Percentiles rank a stretch among this genome's conserved stretches.
Evolutionary conservation across 2,797 vertebrate species (phyloP).

Genomic region (Gallirallus australis): DNA sequence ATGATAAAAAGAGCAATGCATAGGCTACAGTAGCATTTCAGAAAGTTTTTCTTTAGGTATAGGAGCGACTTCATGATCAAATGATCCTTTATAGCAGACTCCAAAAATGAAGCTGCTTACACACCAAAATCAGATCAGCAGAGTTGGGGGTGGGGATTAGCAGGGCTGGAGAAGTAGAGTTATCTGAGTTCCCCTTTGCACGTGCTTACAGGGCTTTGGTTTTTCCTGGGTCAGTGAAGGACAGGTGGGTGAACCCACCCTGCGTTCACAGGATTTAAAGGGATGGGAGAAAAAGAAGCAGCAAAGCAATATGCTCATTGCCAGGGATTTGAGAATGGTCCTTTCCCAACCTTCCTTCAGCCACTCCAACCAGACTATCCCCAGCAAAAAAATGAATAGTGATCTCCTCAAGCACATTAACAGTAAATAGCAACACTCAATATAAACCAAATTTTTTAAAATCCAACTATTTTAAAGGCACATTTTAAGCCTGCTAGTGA

Average conservation of each 20-base stretch:
- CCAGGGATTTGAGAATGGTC: not conserved
- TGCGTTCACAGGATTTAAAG: not conserved
- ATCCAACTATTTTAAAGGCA: not conserved
- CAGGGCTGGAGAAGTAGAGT: not conserved
- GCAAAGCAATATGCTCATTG: not conserved
- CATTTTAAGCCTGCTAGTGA: not conserved
- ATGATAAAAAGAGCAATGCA: not conserved
- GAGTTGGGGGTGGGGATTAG: not conserved
- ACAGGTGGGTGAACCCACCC: not conserved
- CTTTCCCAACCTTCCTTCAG: not conserved
- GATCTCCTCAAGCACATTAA: not conserved
- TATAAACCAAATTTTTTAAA: not conserved
- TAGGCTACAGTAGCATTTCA: not conserved
- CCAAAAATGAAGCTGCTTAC: constrained; percentile 14
- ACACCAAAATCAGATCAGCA: constrained; percentile 1
- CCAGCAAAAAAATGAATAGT: not conserved
- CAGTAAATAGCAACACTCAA: not conserved
- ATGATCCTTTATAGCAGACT: not conserved
- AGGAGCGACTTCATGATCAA: not conserved
- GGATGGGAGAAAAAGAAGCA: not conserved
- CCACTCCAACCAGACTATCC: not conserved
- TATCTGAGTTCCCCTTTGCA: not conserved
- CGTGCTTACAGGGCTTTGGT: not conserved
- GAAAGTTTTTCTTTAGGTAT: not conserved
- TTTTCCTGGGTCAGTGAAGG: not conserved